These are phyloP conservation scores for Ceriagrion tenellum DNA, from an alignment of 2,888 invertebrate species.

Conservation along the genomic window DNA sequence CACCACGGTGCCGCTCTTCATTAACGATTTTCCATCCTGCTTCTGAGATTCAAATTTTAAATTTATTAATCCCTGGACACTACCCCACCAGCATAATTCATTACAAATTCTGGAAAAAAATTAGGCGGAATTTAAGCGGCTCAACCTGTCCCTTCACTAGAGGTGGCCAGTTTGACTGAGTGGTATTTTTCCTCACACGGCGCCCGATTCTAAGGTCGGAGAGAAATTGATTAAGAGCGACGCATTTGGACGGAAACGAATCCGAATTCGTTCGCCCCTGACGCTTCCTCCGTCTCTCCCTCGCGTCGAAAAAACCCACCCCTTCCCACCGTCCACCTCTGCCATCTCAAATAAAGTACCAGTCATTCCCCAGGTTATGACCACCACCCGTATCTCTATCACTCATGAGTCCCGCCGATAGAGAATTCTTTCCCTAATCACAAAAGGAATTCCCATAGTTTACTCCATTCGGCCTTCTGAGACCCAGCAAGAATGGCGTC, in stretches of 20 bases:
- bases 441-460: too few relatives aligned
- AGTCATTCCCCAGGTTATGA: not conserved
- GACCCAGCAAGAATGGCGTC: too few relatives aligned
- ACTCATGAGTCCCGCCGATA: not conserved
- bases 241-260: constrained; percentile 5
- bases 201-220: not conserved
- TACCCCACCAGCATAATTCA: not conserved
- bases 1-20: too few relatives aligned
- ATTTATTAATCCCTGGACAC: not conserved
- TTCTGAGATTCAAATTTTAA: too few relatives aligned
- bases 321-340: not conserved
- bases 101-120: not conserved
- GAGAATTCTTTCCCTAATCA: not conserved
- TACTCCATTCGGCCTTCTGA: not conserved
- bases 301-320: not conserved
- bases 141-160: not conserved
- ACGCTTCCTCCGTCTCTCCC: not conserved
- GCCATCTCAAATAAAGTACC: constrained; percentile 8
- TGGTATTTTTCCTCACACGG: not conserved
- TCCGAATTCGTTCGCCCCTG: not conserved
- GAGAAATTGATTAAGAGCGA: constrained; percentile 12
- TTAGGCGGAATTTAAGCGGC: not conserved
- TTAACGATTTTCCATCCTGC: too few relatives aligned
- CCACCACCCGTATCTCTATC: not conserved
- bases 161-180: not conserved